Conservation (phyloP, 2,797 vertebrate genomes). For the Epinephelus awoara region DNA sequence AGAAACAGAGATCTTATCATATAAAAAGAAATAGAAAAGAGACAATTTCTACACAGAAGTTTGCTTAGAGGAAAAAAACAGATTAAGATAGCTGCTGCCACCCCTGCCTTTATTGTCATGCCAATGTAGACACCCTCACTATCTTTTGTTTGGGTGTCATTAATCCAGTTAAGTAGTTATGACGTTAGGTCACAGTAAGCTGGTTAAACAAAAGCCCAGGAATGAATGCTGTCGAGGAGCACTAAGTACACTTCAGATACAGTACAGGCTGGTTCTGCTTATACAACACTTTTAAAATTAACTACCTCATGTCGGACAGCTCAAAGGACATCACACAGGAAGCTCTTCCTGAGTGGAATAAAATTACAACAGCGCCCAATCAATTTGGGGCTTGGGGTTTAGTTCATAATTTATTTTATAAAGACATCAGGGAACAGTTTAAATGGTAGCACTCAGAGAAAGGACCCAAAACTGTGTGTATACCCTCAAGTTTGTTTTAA, state of each 20-base stretch:
- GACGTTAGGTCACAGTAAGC: conserved; percentile 47
- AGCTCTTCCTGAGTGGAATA: not conserved
- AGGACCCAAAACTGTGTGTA: not conserved
- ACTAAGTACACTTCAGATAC: conserved; percentile 20
- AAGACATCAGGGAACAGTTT: conserved; percentile 5
- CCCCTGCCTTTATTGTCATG: conserved; percentile 18
- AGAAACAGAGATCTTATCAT: conserved; percentile 8
- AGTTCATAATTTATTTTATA: conserved; percentile 1
- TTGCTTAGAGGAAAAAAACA: conserved; percentile 26
- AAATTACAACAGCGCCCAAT: not conserved
- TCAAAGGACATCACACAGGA: conserved; percentile 10
- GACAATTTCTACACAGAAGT: not conserved
- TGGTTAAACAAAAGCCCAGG: conserved; percentile 39
- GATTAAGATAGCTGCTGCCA: not conserved
- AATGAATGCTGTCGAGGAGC: conserved; percentile 29
- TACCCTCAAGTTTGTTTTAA: conserved; percentile 3
- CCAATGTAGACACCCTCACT: not conserved
- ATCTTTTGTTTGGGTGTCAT: conserved; percentile 49
- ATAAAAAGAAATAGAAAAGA: not conserved
- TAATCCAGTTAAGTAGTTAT: conserved; percentile 53
- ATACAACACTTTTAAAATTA: conserved; percentile 3
- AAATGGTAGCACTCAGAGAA: conserved; percentile 3
- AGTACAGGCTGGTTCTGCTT: conserved; percentile 9
- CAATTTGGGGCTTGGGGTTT: conserved; percentile 1
- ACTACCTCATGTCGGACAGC: not conserved